Evolutionary conservation across 1,140 invertebrate genomes (phyloP), one percentile per base, ranked within the genome.

Genomic region (Mesaphorura yosii): DNA sequence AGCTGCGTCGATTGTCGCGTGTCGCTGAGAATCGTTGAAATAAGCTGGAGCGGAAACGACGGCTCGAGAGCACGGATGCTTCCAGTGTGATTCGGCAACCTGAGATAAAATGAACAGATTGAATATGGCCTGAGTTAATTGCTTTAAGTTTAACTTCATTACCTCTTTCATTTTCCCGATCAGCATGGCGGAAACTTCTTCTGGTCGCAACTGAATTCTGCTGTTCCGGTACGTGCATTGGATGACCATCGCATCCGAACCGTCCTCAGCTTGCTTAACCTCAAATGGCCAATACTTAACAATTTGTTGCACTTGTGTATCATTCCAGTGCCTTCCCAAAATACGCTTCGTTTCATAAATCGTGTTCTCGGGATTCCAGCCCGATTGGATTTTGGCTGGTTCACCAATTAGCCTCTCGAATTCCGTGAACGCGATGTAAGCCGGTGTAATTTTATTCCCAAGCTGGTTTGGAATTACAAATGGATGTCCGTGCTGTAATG

Each of bases 241-340:
- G 12, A 7, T 19, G n/a, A 12, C 15, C 42, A 10, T n/a, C 31
- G 2, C 27, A n/a, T n/a, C n/a, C n/a, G n/a, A n/a, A n/a, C n/a
- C n/a, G n/a, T n/a, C 27, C 4, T 41, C 17, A 2, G 3, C 40
- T 22, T 12, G n/a, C 3, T 34, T 25, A 4, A 53, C 42, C 1
- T 2, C 15, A 26, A 53, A 53, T 10, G 51, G 40, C 51, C 51
- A 79, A 49, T 72, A 71, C 62, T 78, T 78, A 67, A 74, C 77
- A 61, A 77, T 77, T 0, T 61, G 57, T 55, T 73, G 70, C 3
- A 79, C 73, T 4, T 67, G 62, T n/a, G 63, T 31, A 49, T 78
- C 77, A 27, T 73, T 67, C 58, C 69, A 78, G 23, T 68, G 65
- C 25, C 76, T 65, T 5, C 76, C 76, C 53, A 76, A 76, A 19